Evolutionary conservation across 2,888 invertebrate species (phyloP).

Genomic region (Drosophila macrospina): DNA sequence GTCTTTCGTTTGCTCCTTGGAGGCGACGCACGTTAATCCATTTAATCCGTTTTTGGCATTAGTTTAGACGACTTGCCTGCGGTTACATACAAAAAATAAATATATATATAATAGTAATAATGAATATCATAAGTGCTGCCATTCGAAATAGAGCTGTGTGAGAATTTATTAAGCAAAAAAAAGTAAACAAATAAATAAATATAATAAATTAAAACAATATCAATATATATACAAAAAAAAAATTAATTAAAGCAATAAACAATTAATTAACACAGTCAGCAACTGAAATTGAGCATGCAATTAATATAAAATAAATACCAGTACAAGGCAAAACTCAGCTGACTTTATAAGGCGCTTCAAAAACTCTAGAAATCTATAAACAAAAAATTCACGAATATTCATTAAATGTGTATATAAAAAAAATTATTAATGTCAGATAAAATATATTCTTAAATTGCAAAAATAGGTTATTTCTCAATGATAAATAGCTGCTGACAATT

Average conservation of each 20-base stretch:
- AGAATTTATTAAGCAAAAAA: conserved; percentile 24
- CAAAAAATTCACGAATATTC: neutral
- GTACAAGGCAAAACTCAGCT: conserved; percentile 60
- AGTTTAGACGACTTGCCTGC: conserved; percentile 48
- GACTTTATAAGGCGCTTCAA: conserved; percentile 43
- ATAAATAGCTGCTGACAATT: too few species aligned
- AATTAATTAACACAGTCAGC: conserved; percentile 52
- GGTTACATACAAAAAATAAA: conserved; percentile 22
- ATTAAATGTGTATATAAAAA: neutral
- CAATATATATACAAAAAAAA: conserved; percentile 23
- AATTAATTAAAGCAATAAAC: conserved; percentile 52
- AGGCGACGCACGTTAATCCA: conserved; percentile 67
- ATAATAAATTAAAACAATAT: neutral
- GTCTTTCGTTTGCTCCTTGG: conserved; percentile 55
- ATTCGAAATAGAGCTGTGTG: conserved; percentile 26
- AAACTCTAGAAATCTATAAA: neutral
- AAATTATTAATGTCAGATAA: neutral
- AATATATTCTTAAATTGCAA: neutral
- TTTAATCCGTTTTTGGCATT: conserved; percentile 74
- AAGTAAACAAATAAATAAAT: neutral
- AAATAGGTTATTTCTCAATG: neutral
- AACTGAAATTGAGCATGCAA: conserved; percentile 19
- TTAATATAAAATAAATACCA: conserved; percentile 50
- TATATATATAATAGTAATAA: too few species aligned
- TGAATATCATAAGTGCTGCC: conserved; percentile 62